A percentile compares a stretch with the other conserved stretches of the same genome.
phyloP scores from a whole-genome alignment of 2,797 vertebrate genomes.

The Leptodactylus fallax region DNA sequence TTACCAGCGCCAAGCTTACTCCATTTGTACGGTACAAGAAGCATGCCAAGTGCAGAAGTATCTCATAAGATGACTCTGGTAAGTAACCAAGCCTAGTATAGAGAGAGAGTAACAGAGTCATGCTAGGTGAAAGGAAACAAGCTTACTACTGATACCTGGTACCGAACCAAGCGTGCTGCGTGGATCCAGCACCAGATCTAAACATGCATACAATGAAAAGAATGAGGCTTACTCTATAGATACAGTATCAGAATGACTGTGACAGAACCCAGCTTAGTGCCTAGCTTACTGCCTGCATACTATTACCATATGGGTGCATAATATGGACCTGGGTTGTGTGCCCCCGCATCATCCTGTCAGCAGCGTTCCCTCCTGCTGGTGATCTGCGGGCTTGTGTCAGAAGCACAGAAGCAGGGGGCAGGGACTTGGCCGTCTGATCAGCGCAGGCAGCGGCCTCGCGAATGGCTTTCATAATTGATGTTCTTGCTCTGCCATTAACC shows the following conservation, averaged over 20 bases:
- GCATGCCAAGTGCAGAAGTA: too few relatives aligned
- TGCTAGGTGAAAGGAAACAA: too few relatives aligned
- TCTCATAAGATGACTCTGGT: too few relatives aligned
- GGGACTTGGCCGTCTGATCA: neutral
- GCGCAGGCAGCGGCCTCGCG: conserved; percentile 5
- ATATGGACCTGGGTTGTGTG: neutral
- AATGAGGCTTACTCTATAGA: neutral
- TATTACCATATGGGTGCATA: neutral
- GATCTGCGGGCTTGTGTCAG: neutral
- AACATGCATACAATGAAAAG: too few relatives aligned
- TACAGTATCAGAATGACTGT: neutral
- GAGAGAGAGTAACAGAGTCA: fast-evolving
- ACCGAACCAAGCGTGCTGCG: neutral
- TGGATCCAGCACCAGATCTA: neutral
- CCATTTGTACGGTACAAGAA: too few relatives aligned
- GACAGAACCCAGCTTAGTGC: neutral
- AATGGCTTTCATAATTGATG: conserved; percentile 44
- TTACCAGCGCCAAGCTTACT: too few relatives aligned
- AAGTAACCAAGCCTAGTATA: neutral
- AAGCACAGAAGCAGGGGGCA: conserved; percentile 1
- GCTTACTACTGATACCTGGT: too few relatives aligned
- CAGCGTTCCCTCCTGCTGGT: neutral
- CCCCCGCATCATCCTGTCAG: conserved; percentile 5
- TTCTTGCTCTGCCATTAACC: conserved; percentile 49
- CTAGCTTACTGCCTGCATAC: neutral